Evolutionary conservation across 1,140 invertebrate species (phyloP), one percentile per base, ranked within the genome.

Genomic region (Pantala flavescens): DNA sequence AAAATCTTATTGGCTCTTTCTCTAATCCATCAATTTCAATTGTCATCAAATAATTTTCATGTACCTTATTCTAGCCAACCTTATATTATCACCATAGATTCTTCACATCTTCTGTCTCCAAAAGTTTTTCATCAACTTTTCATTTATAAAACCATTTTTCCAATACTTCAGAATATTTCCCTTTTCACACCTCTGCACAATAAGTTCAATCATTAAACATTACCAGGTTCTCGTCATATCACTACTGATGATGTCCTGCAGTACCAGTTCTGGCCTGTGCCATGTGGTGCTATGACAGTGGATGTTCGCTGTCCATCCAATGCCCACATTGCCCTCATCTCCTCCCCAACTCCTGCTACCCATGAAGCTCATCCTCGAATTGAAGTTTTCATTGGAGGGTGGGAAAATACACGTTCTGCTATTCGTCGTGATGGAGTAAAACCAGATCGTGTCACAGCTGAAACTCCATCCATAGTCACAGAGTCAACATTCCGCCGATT

Each of bases 361-460:
- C 81, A 80, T 63, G 86, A 87, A 78, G 82, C 84, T 24, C 84
- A 84, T 75, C 86, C 84, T 42, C 88, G 87, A 83, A 88, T 86
- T 77, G 87, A 88, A 82, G 82, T 88, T 74, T 84, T 89, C 77
- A 81, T 89, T 70, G 88, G 87, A 11, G 87, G 87, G 55, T 89
- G 88, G 88, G 85, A 87, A 77, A 88, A 88, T 77, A 83, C 80
- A 71, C 84, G 86, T 75, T 88, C 86, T 9, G 87, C 86, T 75
- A 88, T 88, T 79, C 85, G 88, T 79, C 81, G 87, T 78, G 85
- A 86, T 82, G 84, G 84, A 76, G 83, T 86, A 80, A 86, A 87
- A 79, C 88, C 87, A n/a, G 87, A 89, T 49, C 75, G 76, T 43
- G 79, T 75, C 7, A 75, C 77, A 70, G 77, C 71, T 55, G 73